Conservation (phyloP, 2,797 vertebrate species). For the Trachops cirrhosus region DNA sequence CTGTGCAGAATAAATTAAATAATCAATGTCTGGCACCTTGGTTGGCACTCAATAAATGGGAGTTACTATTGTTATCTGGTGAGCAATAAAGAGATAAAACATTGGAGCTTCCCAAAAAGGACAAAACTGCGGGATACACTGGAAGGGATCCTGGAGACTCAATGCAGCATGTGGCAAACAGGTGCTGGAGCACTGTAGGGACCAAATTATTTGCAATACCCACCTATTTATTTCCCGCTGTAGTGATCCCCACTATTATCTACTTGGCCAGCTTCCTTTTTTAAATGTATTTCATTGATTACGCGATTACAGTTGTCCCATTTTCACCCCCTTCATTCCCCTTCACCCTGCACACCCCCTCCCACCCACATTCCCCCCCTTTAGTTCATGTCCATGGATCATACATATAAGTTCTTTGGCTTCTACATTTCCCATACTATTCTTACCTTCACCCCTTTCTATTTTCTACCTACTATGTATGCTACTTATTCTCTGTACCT, state of each 20-base stretch:
- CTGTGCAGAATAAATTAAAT: slow-evolving; percentile 15
- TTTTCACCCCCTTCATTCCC: too few species aligned
- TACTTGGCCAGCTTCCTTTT: not conserved
- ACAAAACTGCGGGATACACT: not conserved
- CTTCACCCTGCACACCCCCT: too few species aligned
- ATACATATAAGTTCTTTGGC: too few species aligned
- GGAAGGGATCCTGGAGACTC: not conserved
- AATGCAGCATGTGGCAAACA: not conserved
- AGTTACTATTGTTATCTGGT: not conserved
- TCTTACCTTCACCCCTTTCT: too few species aligned
- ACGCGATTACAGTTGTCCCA: too few species aligned
- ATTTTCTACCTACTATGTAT: too few species aligned
- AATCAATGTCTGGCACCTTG: not conserved
- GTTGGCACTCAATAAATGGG: not conserved
- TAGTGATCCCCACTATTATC: not conserved
- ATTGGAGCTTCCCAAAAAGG: not conserved
- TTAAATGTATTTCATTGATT: too few species aligned
- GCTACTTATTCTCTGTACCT: too few species aligned
- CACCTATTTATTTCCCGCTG: not conserved
- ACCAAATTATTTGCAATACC: not conserved
- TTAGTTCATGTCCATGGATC: too few species aligned
- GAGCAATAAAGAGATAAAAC: not conserved
- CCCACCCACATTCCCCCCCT: too few species aligned
- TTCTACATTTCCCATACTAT: too few species aligned
- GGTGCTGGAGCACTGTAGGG: not conserved